Evolutionary conservation across 2,888 invertebrate genomes (phyloP).

Genomic region (Drosophila nr. perissopoda): DNA sequence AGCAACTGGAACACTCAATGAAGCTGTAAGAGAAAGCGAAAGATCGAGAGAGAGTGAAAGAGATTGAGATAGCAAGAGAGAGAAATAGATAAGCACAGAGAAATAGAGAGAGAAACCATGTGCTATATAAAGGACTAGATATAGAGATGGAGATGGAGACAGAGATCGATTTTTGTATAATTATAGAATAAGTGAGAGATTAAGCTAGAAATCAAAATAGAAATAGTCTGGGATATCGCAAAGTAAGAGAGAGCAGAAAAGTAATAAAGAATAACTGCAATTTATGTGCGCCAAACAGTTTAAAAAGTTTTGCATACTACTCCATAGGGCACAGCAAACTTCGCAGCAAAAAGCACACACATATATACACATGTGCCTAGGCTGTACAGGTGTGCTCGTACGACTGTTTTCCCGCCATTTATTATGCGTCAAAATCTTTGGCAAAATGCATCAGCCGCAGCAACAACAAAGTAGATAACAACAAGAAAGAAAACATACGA

Average conservation of each 20-base stretch:
- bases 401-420: conserved; percentile 67
- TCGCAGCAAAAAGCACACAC: conserved; percentile 1
- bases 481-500: conserved; percentile 2
- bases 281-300: conserved; percentile 52
- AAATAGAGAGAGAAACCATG: background rate
- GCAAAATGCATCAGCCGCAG: conserved; percentile 56
- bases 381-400: conserved; percentile 46
- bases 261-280: conserved; percentile 12
- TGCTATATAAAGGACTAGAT: background rate
- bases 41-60: background rate
- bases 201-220: background rate
- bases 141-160: background rate
- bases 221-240: background rate
- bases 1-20: conserved; percentile 42
- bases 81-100: too few species aligned
- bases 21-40: background rate
- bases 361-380: background rate
- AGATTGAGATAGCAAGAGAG: too few species aligned
- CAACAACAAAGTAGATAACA: conserved; percentile 14
- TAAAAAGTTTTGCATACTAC: conserved; percentile 54
- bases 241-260: background rate
- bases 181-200: background rate
- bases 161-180: background rate
- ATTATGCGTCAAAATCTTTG: conserved; percentile 75
- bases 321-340: conserved; percentile 38